Conservation (phyloP, 2,888 invertebrate species). For the Dolichomitus sp. region DNA sequence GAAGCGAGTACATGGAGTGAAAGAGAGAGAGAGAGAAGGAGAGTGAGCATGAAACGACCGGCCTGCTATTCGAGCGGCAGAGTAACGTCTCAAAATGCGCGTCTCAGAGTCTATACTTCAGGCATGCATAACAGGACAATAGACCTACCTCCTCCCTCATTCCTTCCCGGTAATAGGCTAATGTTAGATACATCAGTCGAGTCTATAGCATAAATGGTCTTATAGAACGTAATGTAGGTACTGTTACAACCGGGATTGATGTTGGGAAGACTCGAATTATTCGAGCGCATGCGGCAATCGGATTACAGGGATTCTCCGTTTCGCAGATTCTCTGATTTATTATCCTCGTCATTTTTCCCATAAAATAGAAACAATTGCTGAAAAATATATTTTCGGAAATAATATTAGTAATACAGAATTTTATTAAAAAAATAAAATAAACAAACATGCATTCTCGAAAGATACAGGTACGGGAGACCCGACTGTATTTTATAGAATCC, state of each 20-base stretch:
- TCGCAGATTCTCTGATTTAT: too few relatives aligned
- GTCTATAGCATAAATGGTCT: conserved; percentile 29
- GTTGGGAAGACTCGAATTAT: conserved; percentile 54
- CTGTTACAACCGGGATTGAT: conserved; percentile 50
- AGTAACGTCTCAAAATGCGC: conserved; percentile 69
- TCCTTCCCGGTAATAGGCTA: conserved; percentile 69
- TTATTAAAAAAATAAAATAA: too few relatives aligned
- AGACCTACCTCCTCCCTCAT: conserved; percentile 27
- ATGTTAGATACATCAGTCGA: conserved; percentile 67
- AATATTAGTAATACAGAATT: too few relatives aligned
- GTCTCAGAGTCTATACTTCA: conserved; percentile 66
- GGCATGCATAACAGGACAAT: conserved; percentile 65
- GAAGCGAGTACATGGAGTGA: conserved; percentile 42
- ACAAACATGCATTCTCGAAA: neutral
- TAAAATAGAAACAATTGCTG: too few relatives aligned
- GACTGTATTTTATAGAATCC: conserved; percentile 5
- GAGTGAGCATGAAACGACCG: conserved; percentile 15
- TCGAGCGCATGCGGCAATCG: conserved; percentile 61
- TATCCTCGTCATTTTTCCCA: too few relatives aligned
- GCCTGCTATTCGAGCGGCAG: conserved; percentile 42
- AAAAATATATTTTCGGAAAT: too few relatives aligned
- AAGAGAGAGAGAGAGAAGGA: neutral
- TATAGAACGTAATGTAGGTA: conserved; percentile 19
- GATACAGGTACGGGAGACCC: neutral
- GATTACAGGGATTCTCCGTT: conserved; percentile 56